Evolutionary conservation across 2,888 invertebrate species (phyloP).

Genomic region (Ferdinandea cuprea): DNA sequence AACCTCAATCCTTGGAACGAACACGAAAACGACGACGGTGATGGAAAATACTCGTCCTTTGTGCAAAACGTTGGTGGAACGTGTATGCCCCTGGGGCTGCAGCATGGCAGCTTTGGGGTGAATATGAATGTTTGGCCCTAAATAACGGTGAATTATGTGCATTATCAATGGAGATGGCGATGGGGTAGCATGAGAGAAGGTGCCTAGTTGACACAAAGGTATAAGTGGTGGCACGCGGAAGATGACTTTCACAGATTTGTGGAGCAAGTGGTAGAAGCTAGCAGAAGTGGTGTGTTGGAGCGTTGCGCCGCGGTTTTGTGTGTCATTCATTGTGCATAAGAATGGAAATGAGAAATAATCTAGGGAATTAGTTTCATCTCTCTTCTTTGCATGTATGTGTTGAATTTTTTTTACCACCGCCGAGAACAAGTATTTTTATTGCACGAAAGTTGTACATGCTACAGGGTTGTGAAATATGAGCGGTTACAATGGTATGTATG

Average conservation of each 20-base stretch:
- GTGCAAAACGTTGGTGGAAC: constrained; percentile 6
- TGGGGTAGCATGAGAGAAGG: neutral
- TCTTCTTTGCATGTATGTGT: neutral
- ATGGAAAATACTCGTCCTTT: constrained; percentile 20
- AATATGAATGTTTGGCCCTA: constrained; percentile 59
- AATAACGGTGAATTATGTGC: constrained; percentile 67
- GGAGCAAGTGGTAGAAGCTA: constrained; percentile 28
- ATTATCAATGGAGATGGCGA: constrained; percentile 55
- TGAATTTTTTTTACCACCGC: neutral
- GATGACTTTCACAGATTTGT: constrained; percentile 64
- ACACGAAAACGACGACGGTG: too few relatives aligned
- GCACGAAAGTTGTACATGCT: constrained; percentile 11
- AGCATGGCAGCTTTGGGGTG: constrained; percentile 37
- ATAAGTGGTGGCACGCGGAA: constrained; percentile 53
- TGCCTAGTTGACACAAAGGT: constrained; percentile 26
- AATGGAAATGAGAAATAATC: constrained; percentile 51
- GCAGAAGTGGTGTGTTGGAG: neutral
- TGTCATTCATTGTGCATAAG: constrained; percentile 25
- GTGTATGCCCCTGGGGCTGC: constrained; percentile 21
- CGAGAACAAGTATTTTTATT: constrained; percentile 28
- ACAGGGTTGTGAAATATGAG: constrained; percentile 34
- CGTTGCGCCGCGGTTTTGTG: constrained; percentile 27
- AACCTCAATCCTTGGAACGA: constrained; percentile 42
- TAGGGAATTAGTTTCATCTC: constrained; percentile 47
- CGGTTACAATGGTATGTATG: constrained; percentile 1